phyloP scores from a whole-genome alignment of 1,140 invertebrate genomes.

The Hycleus phaleratus region DNA sequence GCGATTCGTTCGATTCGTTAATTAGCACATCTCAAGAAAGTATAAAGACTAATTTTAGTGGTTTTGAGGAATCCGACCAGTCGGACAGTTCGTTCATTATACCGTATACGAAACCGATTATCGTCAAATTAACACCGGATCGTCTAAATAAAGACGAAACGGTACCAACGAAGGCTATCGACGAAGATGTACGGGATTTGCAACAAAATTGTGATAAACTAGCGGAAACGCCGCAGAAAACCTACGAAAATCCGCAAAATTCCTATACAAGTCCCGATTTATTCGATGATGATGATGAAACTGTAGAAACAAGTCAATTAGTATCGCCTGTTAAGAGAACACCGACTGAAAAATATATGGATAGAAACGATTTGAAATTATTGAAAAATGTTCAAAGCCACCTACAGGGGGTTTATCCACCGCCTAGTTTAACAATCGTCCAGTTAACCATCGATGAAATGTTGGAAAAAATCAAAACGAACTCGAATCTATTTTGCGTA shows the following conservation, averaged over 20 bases:
- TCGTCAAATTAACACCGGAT: background rate
- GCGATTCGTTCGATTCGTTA: conserved; percentile 5
- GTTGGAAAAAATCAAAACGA: conserved; percentile 37
- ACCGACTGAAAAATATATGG: conserved; percentile 24
- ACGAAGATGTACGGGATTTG: background rate
- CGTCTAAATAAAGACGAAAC: conserved; percentile 14
- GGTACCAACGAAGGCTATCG: background rate
- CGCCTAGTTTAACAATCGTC: conserved; percentile 55
- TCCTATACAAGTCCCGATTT: conserved; percentile 45
- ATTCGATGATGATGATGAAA: conserved; percentile 45
- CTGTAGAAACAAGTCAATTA: background rate
- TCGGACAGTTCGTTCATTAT: conserved; percentile 18
- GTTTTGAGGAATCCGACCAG: conserved; percentile 18
- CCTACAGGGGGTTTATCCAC: conserved; percentile 54
- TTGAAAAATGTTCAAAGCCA: conserved; percentile 41
- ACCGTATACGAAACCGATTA: conserved; percentile 11
- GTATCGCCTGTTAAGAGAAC: background rate
- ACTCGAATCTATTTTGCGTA: conserved; percentile 27
- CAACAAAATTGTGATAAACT: background rate
- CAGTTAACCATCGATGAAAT: conserved; percentile 56
- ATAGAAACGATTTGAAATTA: conserved; percentile 32
- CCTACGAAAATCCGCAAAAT: background rate
- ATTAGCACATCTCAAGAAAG: conserved; percentile 18
- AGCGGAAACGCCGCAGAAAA: background rate
- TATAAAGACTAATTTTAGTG: conserved; percentile 20